A percentile compares a stretch with the other conserved stretches of the same genome.
Conservation (phyloP, 2,113 vertebrate species). For the Mus pahari region DNA sequence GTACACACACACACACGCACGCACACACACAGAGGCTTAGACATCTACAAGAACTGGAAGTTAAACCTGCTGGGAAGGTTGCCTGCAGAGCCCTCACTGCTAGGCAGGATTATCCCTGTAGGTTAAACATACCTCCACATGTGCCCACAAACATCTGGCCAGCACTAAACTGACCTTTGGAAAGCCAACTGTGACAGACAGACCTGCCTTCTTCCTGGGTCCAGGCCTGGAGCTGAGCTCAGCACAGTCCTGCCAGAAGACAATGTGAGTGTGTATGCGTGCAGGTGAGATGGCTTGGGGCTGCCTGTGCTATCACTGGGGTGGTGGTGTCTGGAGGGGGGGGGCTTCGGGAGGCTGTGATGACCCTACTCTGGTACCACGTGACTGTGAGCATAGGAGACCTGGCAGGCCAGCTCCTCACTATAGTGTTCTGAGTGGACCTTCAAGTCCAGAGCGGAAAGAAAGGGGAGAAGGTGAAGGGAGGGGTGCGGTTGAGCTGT, state of each 20-base stretch:
- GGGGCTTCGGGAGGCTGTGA: neutral
- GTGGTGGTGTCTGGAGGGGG: neutral
- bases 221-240: neutral
- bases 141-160: neutral
- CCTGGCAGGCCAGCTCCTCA: neutral
- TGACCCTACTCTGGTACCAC: no score
- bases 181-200: neutral
- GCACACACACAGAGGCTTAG: neutral
- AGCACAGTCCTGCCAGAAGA: neutral
- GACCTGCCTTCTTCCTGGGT: neutral
- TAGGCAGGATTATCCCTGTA: neutral
- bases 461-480: neutral
- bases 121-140: neutral
- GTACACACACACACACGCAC: neutral
- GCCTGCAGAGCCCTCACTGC: neutral
- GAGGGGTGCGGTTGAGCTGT: no score
- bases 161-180: neutral
- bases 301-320: no score
- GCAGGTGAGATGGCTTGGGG: accelerated
- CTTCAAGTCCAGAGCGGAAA: neutral
- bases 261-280: accelerated
- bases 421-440: neutral
- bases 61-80: neutral
- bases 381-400: neutral
- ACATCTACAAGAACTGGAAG: neutral